Evolutionary conservation across 37 sponge, comb jelly and placozoan species (phyloP).

Genomic region (Chondrilla cf. caribensis): DNA sequence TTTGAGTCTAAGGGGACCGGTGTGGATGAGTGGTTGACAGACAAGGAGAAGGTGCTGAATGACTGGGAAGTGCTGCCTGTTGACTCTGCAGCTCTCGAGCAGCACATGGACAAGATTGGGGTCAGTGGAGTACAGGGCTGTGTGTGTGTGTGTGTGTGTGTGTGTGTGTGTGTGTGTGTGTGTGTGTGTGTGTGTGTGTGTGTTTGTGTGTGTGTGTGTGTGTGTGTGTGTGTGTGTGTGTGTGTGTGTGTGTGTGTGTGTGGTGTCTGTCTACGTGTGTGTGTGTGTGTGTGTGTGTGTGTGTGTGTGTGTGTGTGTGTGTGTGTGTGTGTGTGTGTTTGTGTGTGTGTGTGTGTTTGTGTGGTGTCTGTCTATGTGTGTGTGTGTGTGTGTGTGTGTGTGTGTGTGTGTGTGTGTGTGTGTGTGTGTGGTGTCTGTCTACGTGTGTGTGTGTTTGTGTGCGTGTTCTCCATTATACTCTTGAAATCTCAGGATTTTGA

Average conservation of each 20-base stretch:
- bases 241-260: too few relatives aligned
- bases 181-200: not conserved
- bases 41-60: slow-evolving; percentile 26
- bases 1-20: slow-evolving; percentile 34
- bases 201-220: not conserved
- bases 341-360: slow-evolving; percentile 10
- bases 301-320: not conserved
- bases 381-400: slow-evolving; percentile 24
- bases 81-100: slow-evolving; percentile 56
- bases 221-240: slow-evolving; percentile 8
- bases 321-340: not conserved
- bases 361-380: too few relatives aligned
- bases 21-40: slow-evolving; percentile 55
- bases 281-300: not conserved
- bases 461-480: not conserved
- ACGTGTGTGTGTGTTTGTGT: not conserved
- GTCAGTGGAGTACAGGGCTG: slow-evolving; percentile 21
- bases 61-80: slow-evolving; percentile 31
- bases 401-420: not conserved
- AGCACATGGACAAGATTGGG: slow-evolving; percentile 33
- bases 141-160: slow-evolving; percentile 22
- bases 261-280: too few relatives aligned
- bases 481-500: slow-evolving; percentile 28
- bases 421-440: not conserved
- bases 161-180: not conserved